Conservation (phyloP, 2,113 vertebrate genomes). For the Chiloscyllium plagiosum region DNA sequence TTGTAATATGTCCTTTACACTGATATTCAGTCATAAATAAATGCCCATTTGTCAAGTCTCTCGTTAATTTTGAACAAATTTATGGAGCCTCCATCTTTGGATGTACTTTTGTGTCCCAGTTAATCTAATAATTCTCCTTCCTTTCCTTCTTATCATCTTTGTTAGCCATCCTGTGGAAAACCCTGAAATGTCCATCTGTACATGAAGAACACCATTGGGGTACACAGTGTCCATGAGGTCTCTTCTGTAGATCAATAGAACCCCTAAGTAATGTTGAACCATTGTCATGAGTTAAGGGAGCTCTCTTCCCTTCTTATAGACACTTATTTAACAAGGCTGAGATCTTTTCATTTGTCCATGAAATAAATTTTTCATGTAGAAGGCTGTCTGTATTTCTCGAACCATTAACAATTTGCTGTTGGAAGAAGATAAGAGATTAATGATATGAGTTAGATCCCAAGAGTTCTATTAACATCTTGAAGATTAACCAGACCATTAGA, state of each 20-base stretch:
- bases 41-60: background rate
- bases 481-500: background rate
- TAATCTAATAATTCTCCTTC: background rate
- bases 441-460: background rate
- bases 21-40: background rate
- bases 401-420: background rate
- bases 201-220: background rate
- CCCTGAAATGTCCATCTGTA: background rate
- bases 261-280: background rate
- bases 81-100: background rate
- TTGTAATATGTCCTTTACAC: background rate
- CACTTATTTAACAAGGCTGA: background rate
- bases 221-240: background rate
- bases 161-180: background rate
- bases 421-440: background rate
- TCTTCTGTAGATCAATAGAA: background rate
- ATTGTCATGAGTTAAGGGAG: background rate
- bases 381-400: background rate
- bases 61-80: background rate
- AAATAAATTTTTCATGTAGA: background rate
- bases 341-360: background rate
- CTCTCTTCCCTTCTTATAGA: background rate
- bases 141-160: background rate
- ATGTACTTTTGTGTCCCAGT: background rate
- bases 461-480: background rate